Evolutionary conservation across 1,140 invertebrate genomes (phyloP).

Genomic region (Anagrus nilaparvatae): DNA sequence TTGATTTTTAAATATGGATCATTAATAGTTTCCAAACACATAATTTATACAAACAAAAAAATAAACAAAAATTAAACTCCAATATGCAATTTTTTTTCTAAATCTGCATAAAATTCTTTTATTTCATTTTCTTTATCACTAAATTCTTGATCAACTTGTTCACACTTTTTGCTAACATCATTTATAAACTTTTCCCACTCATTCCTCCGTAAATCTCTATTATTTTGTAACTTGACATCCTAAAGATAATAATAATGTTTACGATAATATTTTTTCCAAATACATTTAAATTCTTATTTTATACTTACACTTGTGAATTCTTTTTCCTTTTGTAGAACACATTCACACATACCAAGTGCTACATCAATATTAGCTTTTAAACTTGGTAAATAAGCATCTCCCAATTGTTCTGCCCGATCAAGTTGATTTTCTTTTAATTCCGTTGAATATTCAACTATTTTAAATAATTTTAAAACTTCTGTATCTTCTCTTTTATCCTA

Average conservation of each 20-base stretch:
- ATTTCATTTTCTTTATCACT: conserved; percentile 68
- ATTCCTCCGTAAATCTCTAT: conserved; percentile 47
- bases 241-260: conserved; percentile 25
- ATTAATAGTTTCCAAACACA: conserved; percentile 44
- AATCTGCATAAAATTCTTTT: conserved; percentile 58
- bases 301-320: conserved; percentile 40
- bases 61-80: conserved; percentile 20
- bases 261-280: conserved; percentile 6
- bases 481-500: conserved; percentile 64
- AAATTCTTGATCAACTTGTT: conserved; percentile 64
- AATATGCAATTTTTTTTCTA: conserved; percentile 64
- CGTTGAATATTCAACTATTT: conserved; percentile 63
- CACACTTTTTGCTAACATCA: conserved; percentile 63
- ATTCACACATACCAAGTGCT: conserved; percentile 51
- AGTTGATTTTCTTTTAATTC: conserved; percentile 65
- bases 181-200: conserved; percentile 66
- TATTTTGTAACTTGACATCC: conserved; percentile 45
- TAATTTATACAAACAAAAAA: conserved; percentile 22
- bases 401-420: conserved; percentile 48
- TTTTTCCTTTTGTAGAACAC: conserved; percentile 44
- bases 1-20: conserved; percentile 48
- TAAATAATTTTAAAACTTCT: conserved; percentile 69
- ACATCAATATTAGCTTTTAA: conserved; percentile 56
- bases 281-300: conserved; percentile 24
- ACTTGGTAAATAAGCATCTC: conserved; percentile 51